A percentile compares a stretch with the other conserved stretches of the same genome.
phyloP scores from a whole-genome alignment of 2,888 invertebrate genomes.

The Neria commutata region DNA sequence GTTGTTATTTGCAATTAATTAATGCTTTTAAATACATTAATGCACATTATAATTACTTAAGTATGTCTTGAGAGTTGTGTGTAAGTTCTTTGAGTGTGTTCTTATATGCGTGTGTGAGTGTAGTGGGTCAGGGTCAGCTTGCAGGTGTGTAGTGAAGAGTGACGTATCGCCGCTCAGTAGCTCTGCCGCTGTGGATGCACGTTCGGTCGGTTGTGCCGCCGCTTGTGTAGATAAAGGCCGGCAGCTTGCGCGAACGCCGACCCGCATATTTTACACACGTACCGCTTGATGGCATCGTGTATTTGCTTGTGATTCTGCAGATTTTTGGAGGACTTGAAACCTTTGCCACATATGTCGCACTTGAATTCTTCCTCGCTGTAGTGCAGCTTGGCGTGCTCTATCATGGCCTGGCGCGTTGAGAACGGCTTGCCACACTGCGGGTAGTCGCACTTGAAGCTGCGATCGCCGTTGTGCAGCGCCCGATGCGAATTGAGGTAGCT shows the following conservation, averaged over 20 bases:
- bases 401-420: constrained; percentile 43
- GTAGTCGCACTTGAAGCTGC: constrained; percentile 49
- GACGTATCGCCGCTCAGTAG: no score
- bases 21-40: no score
- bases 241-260: constrained; percentile 59
- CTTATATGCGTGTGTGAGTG: no score
- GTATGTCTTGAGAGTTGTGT: no score
- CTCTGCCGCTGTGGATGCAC: no score
- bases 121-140: no score
- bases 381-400: constrained; percentile 50
- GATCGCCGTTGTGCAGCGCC: constrained; percentile 46
- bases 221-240: constrained; percentile 56
- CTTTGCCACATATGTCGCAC: constrained; percentile 53
- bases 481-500: constrained; percentile 46
- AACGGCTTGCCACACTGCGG: constrained; percentile 50
- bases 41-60: no score
- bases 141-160: no score
- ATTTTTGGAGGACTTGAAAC: constrained; percentile 57
- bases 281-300: constrained; percentile 55
- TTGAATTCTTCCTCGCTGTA: constrained; percentile 52
- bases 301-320: constrained; percentile 58
- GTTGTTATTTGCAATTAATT: no score
- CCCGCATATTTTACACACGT: constrained; percentile 57
- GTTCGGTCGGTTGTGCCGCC: constrained; percentile 48
- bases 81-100: no score